Conservation (phyloP, 2,888 invertebrate genomes). For the Drosophila birchii region DNA sequence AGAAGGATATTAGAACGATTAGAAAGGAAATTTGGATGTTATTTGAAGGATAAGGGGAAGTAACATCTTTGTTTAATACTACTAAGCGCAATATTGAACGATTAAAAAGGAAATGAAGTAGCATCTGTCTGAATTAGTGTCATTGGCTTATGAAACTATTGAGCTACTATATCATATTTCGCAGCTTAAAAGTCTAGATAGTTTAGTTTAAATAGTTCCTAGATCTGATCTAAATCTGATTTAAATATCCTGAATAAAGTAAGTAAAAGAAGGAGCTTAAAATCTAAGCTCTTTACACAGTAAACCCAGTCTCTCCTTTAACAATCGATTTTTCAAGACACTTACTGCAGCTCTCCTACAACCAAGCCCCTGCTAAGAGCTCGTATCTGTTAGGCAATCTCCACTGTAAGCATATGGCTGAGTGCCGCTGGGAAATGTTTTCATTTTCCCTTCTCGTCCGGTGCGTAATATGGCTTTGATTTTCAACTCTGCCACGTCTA, state of each 20-base stretch:
- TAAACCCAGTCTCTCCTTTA: background rate
- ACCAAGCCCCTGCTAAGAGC: background rate
- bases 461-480: constrained; percentile 55
- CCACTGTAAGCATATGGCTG: constrained; percentile 2
- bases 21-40: background rate
- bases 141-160: no score
- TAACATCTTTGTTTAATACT: no score
- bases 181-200: background rate
- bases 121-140: no score
- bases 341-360: background rate
- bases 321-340: background rate
- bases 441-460: constrained; percentile 16
- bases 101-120: background rate
- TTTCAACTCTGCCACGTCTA: constrained; percentile 71
- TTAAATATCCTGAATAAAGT: background rate
- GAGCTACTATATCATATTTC: background rate
- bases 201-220: background rate
- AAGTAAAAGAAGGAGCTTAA: background rate
- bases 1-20: no score
- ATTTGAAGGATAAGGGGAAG: background rate
- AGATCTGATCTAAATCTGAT: background rate
- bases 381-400: background rate
- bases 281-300: background rate
- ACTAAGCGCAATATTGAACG: no score
- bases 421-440: constrained; percentile 11